These are phyloP conservation scores for Apteryx owenii DNA, from an alignment of 2,113 vertebrate species.

Conservation along the genomic window DNA sequence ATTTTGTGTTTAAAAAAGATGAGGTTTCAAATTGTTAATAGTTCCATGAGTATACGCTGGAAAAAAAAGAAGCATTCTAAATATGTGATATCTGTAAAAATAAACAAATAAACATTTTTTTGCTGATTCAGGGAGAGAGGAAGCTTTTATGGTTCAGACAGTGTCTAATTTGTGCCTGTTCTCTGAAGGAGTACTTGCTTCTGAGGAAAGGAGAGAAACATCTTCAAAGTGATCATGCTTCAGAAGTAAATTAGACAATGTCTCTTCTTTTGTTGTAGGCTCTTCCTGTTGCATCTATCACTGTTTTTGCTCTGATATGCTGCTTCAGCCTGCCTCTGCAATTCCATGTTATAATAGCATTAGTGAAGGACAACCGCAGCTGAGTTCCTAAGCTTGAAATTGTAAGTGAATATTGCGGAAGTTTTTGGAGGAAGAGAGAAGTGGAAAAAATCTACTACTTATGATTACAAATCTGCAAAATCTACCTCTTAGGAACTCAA, in stretches of 20 bases:
- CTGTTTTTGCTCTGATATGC: neutral
- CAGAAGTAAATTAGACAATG: neutral
- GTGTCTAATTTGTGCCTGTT: neutral
- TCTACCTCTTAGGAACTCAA: neutral
- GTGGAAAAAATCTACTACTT: neutral
- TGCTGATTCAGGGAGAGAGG: neutral
- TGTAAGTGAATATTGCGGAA: neutral
- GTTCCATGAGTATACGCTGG: neutral
- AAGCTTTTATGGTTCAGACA: neutral
- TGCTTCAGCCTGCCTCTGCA: neutral
- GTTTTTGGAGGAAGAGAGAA: neutral
- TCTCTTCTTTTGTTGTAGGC: neutral
- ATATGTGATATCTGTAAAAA: neutral
- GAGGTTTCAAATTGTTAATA: neutral
- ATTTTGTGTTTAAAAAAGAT: neutral
- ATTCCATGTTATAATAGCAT: neutral
- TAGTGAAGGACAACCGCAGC: neutral
- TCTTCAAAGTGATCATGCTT: neutral
- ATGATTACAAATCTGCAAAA: neutral
- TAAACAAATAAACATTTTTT: neutral
- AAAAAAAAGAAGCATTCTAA: neutral
- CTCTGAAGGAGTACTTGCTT: neutral
- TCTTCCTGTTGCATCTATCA: neutral
- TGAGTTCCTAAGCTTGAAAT: neutral
- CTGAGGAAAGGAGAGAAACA: neutral